Percentiles rank a stretch among this genome's conserved stretches.
phyloP scores from a whole-genome alignment of 2,797 vertebrate species.

The Nothura maculosa region DNA sequence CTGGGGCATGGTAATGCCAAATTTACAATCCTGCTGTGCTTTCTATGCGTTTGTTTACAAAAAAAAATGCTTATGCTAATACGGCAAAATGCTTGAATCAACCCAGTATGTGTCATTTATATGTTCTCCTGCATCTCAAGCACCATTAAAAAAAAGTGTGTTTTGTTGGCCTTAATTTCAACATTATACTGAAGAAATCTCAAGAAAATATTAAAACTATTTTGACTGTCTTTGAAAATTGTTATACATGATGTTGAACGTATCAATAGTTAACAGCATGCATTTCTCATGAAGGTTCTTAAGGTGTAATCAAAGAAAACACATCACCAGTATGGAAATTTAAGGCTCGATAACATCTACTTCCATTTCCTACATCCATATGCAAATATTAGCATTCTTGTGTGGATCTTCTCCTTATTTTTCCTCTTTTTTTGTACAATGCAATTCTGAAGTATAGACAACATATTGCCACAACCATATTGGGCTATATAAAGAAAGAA shows the following conservation, averaged over 20 bases:
- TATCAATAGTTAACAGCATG: slow-evolving; percentile 54
- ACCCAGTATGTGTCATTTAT: slow-evolving; percentile 53
- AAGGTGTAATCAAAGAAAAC: slow-evolving; percentile 55
- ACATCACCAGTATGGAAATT: slow-evolving; percentile 66
- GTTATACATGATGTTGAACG: slow-evolving; percentile 56
- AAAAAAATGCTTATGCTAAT: slow-evolving; percentile 62
- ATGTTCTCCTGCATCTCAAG: background rate
- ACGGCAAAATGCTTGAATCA: slow-evolving; percentile 51
- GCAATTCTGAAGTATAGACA: background rate
- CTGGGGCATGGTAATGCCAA: background rate
- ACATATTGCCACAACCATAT: background rate
- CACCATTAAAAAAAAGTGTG: background rate
- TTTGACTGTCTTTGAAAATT: slow-evolving; percentile 54
- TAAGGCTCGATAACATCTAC: slow-evolving; percentile 47
- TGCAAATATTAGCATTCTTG: slow-evolving; percentile 64
- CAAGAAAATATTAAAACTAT: slow-evolving; percentile 45
- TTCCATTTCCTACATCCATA: slow-evolving; percentile 5
- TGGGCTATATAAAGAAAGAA: background rate
- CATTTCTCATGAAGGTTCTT: slow-evolving; percentile 13
- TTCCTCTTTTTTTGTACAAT: slow-evolving; percentile 5
- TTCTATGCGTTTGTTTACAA: slow-evolving; percentile 35
- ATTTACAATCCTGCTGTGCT: slow-evolving; percentile 40
- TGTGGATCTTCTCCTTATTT: background rate
- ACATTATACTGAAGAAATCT: slow-evolving; percentile 21
- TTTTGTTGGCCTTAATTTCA: slow-evolving; percentile 51